Evolutionary conservation across 2,113 vertebrate genomes (phyloP), one percentile per base, ranked within the genome.

Genomic region (Lates calcarifer): DNA sequence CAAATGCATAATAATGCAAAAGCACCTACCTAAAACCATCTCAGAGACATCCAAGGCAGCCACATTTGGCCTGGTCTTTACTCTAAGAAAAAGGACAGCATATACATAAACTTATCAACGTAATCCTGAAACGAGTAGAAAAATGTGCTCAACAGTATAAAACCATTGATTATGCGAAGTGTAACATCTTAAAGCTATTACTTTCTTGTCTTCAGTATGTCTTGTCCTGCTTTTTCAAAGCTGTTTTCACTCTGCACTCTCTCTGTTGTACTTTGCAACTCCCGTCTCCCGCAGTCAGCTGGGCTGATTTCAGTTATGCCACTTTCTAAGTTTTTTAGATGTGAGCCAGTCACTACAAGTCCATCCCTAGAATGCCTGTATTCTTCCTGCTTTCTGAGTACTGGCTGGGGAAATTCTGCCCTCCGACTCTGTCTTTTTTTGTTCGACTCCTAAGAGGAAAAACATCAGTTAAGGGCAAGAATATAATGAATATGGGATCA

Each of bases 11-110:
- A 24, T 0, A 37, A 6, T 37, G 35, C 3, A 24, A 80, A 22
- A 58, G 13, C 5, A 69, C 87, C 83, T 90, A 98, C 97, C 95
- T 49, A 99, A 85, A 66, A 93, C 94, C 84, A 99, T 90, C 68
- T 85, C 90, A 15, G 88, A 91, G 60, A 83, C 84, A 11, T 91
- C 71, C 58, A 89, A 77, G 17, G 87, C 85, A 20, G 82, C 88
- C 77, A 84, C 89, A 74, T 1, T 87, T 43, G 84, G 83, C n/a
- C 4, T 82, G 7, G 74, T 79, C 79, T 85, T 92, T 47, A 79
- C 92, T 89, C 97, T 98, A 5, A 35, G 61, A 71, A 77, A 64
- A 86, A 78, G 43, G 74, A 90, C 81, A 82, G 0, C 71, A 85
- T 0, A 10, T 69, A 41, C 15, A 64, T 14, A 51, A 39, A 75